Conservation (phyloP, 2,888 invertebrate genomes). For the Empis stercorea region DNA sequence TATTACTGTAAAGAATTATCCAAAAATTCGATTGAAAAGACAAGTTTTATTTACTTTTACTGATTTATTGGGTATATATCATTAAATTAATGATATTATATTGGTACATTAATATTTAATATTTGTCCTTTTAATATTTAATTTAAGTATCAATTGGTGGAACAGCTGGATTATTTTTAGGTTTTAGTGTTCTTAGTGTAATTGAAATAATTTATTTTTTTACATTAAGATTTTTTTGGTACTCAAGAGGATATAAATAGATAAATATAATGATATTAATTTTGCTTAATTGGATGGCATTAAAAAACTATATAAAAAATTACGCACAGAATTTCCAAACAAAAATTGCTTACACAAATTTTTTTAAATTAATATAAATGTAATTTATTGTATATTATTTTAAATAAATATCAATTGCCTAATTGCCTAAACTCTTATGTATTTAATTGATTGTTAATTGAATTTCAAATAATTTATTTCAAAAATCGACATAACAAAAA, state of each 20-base stretch:
- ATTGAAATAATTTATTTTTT: constrained; percentile 62
- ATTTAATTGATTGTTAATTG: too few species aligned
- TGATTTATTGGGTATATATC: constrained; percentile 29
- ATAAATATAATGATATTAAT: neutral
- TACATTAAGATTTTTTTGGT: constrained; percentile 50
- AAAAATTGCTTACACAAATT: too few species aligned
- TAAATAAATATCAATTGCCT: too few species aligned
- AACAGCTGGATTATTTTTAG: constrained; percentile 63
- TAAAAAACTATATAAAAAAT: too few species aligned
- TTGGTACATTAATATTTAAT: neutral
- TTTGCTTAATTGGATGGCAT: too few species aligned
- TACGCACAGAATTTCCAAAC: too few species aligned
- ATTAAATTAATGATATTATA: neutral
- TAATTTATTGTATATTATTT: too few species aligned
- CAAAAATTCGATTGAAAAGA: constrained; percentile 24
- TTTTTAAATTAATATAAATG: too few species aligned
- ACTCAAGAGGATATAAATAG: constrained; percentile 30
- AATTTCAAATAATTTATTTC: too few species aligned
- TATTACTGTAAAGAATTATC: constrained; percentile 21
- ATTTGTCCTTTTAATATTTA: neutral
- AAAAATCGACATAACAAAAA: too few species aligned
- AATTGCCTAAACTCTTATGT: too few species aligned
- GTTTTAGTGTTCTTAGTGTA: constrained; percentile 63
- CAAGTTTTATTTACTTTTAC: constrained; percentile 32
- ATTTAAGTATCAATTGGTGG: constrained; percentile 61